Conservation (phyloP, 2,113 vertebrate genomes). For the Ptyas mucosa region DNA sequence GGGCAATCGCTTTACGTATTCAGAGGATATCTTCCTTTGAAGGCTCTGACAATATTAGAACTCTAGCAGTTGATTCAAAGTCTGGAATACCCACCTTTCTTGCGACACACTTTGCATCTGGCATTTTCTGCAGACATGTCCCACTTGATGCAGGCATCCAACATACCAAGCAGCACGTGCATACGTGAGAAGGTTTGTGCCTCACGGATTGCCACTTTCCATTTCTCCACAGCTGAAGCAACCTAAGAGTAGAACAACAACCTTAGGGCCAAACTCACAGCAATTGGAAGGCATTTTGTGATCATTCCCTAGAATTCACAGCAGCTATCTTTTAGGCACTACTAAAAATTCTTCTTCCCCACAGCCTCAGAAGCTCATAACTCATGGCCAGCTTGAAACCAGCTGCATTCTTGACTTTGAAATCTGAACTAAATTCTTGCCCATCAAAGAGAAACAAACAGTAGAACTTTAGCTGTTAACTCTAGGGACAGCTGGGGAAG, state of each 20-base stretch:
- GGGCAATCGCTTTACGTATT: not conserved
- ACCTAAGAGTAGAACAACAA: constrained; percentile 74
- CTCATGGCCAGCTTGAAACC: constrained; percentile 7
- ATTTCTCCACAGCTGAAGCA: constrained; percentile 92
- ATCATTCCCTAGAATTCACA: not conserved
- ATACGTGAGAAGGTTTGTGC: constrained; percentile 96
- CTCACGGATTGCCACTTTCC: constrained; percentile 89
- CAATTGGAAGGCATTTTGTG: constrained; percentile 13
- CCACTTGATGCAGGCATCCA: constrained; percentile 98
- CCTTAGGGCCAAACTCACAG: not conserved
- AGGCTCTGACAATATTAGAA: not conserved
- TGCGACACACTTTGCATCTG: constrained; percentile 96
- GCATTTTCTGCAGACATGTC: constrained; percentile 99
- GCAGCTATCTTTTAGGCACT: constrained; percentile 5
- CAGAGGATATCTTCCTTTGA: not conserved
- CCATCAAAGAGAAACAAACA: constrained; percentile 47
- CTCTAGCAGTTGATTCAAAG: not conserved
- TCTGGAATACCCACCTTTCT: constrained; percentile 78
- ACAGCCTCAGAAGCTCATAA: constrained; percentile 16
- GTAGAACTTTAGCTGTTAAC: constrained; percentile 35
- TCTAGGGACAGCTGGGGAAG: not conserved
- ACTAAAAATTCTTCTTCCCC: constrained; percentile 9
- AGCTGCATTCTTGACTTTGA: constrained; percentile 39
- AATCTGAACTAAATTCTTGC: constrained; percentile 47
- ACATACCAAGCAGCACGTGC: constrained; percentile 95